Conservation (phyloP, 2,888 invertebrate genomes). For the Apamea epomidion region DNA sequence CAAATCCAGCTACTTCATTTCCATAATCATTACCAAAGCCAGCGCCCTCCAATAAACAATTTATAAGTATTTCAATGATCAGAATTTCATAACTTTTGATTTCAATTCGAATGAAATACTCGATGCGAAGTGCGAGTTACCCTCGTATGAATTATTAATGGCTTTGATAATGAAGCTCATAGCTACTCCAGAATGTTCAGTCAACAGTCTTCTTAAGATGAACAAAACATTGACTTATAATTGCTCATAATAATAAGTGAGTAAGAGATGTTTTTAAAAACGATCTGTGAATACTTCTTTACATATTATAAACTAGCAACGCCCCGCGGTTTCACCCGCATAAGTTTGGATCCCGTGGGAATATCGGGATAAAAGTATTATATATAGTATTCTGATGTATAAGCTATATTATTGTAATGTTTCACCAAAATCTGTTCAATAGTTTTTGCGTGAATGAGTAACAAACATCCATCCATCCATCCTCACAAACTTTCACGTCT, state of each 20-base stretch:
- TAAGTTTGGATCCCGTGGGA: too few relatives aligned
- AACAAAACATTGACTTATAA: slow-evolving; percentile 35
- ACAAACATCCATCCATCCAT: too few relatives aligned
- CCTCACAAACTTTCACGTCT: too few relatives aligned
- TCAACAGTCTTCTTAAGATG: slow-evolving; percentile 20
- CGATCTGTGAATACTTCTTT: not conserved
- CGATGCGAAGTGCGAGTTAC: slow-evolving; percentile 3
- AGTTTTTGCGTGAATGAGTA: too few relatives aligned
- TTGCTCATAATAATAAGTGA: not conserved
- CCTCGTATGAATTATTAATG: slow-evolving; percentile 56
- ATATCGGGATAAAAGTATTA: too few relatives aligned
- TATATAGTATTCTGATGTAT: too few relatives aligned
- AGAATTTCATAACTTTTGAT: slow-evolving; percentile 54
- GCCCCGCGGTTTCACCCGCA: too few relatives aligned
- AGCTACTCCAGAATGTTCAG: slow-evolving; percentile 44
- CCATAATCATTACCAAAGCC: not conserved
- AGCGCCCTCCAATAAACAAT: slow-evolving; percentile 43
- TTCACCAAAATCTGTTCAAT: too few relatives aligned
- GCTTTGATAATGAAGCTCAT: slow-evolving; percentile 53
- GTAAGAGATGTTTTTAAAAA: not conserved
- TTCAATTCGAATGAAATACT: slow-evolving; percentile 46
- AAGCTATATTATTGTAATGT: too few relatives aligned
- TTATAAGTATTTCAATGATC: slow-evolving; percentile 26
- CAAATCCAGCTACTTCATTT: slow-evolving; percentile 16
- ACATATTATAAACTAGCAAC: too few relatives aligned